phyloP scores from a whole-genome alignment of 2,797 vertebrate species.

The Chelon labrosus region DNA sequence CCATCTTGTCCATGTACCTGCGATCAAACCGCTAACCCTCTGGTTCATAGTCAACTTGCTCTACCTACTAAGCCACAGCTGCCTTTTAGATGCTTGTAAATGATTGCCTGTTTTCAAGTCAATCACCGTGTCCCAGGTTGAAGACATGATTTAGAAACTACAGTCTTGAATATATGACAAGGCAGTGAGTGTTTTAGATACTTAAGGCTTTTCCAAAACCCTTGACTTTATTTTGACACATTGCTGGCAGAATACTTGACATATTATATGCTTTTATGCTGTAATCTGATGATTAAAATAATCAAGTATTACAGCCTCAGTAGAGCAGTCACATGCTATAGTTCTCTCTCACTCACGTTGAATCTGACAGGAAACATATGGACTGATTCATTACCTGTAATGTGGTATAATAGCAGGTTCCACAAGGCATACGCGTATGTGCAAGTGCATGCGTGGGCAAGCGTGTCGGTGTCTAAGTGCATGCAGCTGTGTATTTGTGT shows the following conservation, averaged over 20 bases:
- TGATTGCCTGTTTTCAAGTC: too few relatives aligned
- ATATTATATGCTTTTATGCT: neutral
- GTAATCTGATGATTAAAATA: neutral
- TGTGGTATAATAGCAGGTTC: conserved; percentile 58
- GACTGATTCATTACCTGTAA: conserved; percentile 69
- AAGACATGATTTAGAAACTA: too few relatives aligned
- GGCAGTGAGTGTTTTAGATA: too few relatives aligned
- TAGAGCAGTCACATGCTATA: conserved; percentile 12
- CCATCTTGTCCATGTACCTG: too few relatives aligned
- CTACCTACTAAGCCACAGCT: too few relatives aligned
- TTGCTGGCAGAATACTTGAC: neutral
- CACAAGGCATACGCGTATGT: conserved; percentile 46
- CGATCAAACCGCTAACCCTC: too few relatives aligned
- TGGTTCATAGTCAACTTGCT: too few relatives aligned
- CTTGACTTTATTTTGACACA: neutral
- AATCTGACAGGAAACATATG: conserved; percentile 62
- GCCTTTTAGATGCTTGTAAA: too few relatives aligned
- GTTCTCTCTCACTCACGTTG: conserved; percentile 26
- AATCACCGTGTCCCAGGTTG: too few relatives aligned
- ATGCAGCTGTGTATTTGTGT: conserved; percentile 49
- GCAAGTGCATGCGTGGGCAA: conserved; percentile 13
- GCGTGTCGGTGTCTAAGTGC: conserved; percentile 35
- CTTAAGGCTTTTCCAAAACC: too few relatives aligned
- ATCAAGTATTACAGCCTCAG: neutral
- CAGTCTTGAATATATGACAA: too few relatives aligned